Conservation (phyloP, 2,888 invertebrate species). For the Platycheirus rosarum region DNA sequence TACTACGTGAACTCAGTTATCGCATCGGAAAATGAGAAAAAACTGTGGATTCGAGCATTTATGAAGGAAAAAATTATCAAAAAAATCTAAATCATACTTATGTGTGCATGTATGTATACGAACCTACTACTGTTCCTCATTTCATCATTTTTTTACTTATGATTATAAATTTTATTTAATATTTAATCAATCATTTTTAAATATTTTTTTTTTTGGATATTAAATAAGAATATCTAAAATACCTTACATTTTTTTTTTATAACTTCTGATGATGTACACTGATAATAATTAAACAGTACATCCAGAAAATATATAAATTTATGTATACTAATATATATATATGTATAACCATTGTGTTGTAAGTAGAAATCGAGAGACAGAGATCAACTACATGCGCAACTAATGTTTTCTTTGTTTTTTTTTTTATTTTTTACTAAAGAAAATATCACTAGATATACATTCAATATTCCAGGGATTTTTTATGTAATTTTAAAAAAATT, state of each 20-base stretch:
- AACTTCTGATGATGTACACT: conserved; percentile 66
- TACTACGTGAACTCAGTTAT: too few species aligned
- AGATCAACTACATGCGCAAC: conserved; percentile 73
- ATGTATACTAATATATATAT: conserved; percentile 70
- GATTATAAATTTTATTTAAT: conserved; percentile 75
- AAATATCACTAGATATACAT: conserved; percentile 33
- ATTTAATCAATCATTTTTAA: conserved; percentile 70
- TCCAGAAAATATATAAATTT: conserved; percentile 71
- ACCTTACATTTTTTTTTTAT: conserved; percentile 81
- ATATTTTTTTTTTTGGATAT: conserved; percentile 82
- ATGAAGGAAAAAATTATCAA: conserved; percentile 30
- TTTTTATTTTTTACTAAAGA: conserved; percentile 52
- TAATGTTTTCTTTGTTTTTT: conserved; percentile 62
- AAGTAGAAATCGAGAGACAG: conserved; percentile 70
- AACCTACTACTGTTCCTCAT: conserved; percentile 79
- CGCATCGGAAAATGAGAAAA: too few species aligned
- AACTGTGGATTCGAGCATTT: conserved; percentile 43
- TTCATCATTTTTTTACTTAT: conserved; percentile 75
- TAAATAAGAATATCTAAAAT: conserved; percentile 89
- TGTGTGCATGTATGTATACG: too few species aligned
- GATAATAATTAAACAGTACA: conserved; percentile 71
- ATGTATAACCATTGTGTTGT: conserved; percentile 68
- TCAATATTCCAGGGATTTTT: conserved; percentile 37
- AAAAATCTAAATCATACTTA: conserved; percentile 56
- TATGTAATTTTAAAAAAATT: conserved; percentile 38